Base-by-base conservation (phyloP, 2,888 invertebrate genomes). In the Eumerus sabulonum region DNA sequence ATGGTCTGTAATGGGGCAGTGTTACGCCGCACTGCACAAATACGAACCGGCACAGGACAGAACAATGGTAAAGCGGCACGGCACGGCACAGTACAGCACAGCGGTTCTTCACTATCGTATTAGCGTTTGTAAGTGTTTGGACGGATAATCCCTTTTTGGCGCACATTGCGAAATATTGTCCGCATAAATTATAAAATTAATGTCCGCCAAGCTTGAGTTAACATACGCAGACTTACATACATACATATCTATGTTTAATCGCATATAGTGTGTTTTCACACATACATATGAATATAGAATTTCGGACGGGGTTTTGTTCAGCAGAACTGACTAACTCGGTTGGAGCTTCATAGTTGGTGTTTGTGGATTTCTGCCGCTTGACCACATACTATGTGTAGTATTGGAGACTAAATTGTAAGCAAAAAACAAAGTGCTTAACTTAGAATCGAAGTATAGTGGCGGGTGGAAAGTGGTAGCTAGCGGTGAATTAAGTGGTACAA, bases 131-230 rank as follows among this genome's bases (percentile, higher is more conserved):
- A 70, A 70, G 79, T 74, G 54, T 79, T 56, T 74, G 74, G 74
- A 64, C 68, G 74, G 68, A 79, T 74, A 79, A 74, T 79, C 79
- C 68, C 74, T 79, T 79, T 79, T 79, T 79, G 79, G 79, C 79
- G 73, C 79, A 70, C 79, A 79, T 79, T 68, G 79, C 79, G 68
- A 79, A 79, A 79, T 79, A 79, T 79, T 79, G 79, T 79, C 74
- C 74, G 79, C 74, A 79, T 79, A 79, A 79, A 79, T 79, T 79
- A 79, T 79, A 74, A 79, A 79, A 79, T 79, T 79, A 79, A 79
- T 79, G 79, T 73, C 68, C 74, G 74, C 74, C 74, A 79, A 74
- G 79, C 79, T 74, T 70, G 79, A 79, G 68, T 79, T 74, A 79
- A 79, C 74, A 74, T 57, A 68, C 35, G 56, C 51, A 51, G 11